Evolutionary conservation across 2,888 invertebrate species (phyloP).

Genomic region (Ommatoiulus sabulosus): DNA sequence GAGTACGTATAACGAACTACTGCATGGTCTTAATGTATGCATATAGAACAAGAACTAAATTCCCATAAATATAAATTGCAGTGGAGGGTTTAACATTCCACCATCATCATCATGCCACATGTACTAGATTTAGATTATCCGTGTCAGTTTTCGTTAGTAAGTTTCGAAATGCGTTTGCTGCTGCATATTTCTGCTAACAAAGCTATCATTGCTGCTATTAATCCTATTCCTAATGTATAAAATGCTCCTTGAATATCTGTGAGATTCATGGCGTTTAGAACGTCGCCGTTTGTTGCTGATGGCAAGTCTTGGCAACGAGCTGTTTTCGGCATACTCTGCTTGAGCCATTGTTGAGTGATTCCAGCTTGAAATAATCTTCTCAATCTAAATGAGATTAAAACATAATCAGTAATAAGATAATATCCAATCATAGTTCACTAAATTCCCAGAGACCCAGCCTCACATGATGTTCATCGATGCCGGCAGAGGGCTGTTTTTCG

Average conservation of each 20-base stretch:
- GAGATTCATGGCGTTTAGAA: constrained; percentile 49
- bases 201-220: not conserved
- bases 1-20: not conserved
- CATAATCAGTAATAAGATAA: not conserved
- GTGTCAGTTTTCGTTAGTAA: not conserved
- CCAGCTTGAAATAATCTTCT: constrained; percentile 49
- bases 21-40: not conserved
- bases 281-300: not conserved
- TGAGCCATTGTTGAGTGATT: constrained; percentile 52
- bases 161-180: constrained; percentile 21
- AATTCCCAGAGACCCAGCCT: not conserved
- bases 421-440: not conserved
- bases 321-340: constrained; percentile 52
- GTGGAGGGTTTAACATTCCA: not conserved
- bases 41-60: not conserved
- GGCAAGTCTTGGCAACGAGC: constrained; percentile 22
- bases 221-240: constrained; percentile 50
- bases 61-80: not conserved
- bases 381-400: constrained; percentile 37
- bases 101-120: no score
- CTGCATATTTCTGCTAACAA: not conserved
- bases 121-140: not conserved
- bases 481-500: constrained; percentile 54
- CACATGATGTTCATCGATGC: constrained; percentile 55
- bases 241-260: constrained; percentile 56